A percentile compares a stretch with the other conserved stretches of the same genome.
These are phyloP conservation scores for Spinibarbus caldwelli DNA, from an alignment of 2,797 vertebrate species.

Conservation along the genomic window DNA sequence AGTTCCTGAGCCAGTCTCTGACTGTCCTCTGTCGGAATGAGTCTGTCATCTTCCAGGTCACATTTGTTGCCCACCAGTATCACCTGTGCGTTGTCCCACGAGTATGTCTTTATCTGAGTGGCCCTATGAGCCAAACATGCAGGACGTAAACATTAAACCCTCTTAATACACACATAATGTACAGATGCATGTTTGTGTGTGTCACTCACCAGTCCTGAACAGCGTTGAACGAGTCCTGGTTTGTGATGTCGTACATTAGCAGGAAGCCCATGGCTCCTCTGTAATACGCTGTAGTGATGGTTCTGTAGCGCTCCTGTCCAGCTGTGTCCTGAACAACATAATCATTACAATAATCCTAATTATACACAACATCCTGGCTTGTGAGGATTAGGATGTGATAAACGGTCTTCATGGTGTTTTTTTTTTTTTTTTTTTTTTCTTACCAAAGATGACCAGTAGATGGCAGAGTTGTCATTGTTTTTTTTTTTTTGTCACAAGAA, in stretches of 20 bases:
- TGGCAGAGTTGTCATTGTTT: conserved; percentile 14
- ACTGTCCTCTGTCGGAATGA: conserved; percentile 86
- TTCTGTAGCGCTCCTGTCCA: conserved; percentile 91
- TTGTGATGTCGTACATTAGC: conserved; percentile 91
- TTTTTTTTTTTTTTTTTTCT: not conserved
- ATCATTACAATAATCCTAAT: not conserved
- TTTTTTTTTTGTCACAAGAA: not conserved
- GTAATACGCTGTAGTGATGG: conserved; percentile 94
- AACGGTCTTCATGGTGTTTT: not conserved
- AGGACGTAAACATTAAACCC: not conserved
- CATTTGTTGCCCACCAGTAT: conserved; percentile 93
- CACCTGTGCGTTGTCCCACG: conserved; percentile 93
- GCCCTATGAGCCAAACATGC: conserved; percentile 76
- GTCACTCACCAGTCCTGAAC: conserved; percentile 90
- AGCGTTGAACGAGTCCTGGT: conserved; percentile 87
- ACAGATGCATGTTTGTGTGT: not conserved
- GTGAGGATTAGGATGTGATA: not conserved
- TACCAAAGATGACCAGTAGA: conserved; percentile 31
- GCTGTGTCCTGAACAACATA: conserved; percentile 84
- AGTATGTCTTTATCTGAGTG: conserved; percentile 94
- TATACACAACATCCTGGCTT: not conserved
- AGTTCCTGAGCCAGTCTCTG: conserved; percentile 85
- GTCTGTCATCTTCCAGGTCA: conserved; percentile 89
- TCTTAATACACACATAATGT: not conserved
- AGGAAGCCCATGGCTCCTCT: conserved; percentile 94